Conservation (phyloP, 2,113 vertebrate species). For the Anser cygnoides region DNA sequence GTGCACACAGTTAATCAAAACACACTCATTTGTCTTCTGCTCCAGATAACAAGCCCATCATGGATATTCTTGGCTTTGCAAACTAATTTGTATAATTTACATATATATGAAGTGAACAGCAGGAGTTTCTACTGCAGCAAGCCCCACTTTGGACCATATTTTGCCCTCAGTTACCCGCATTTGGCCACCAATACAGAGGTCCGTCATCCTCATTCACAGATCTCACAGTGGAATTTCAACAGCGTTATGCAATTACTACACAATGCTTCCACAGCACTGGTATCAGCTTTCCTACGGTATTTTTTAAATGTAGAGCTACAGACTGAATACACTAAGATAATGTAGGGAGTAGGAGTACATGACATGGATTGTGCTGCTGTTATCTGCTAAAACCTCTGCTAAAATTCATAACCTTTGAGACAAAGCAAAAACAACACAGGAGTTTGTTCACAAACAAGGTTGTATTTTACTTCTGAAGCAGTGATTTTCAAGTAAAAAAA, state of each 20-base stretch:
- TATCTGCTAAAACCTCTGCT: background rate
- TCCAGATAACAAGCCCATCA: background rate
- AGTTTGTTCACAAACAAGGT: background rate
- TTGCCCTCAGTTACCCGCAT: background rate
- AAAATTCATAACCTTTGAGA: background rate
- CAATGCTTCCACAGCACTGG: background rate
- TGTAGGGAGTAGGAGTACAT: background rate
- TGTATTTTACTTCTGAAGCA: background rate
- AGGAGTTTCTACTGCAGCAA: background rate
- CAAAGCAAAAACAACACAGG: background rate
- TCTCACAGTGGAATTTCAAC: background rate
- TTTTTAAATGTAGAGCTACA: background rate
- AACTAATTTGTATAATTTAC: background rate
- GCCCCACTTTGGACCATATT: accelerated
- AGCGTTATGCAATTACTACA: background rate
- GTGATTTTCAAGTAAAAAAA: background rate
- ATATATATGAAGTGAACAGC: background rate
- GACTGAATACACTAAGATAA: background rate
- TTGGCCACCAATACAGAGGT: background rate
- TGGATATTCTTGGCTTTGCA: background rate
- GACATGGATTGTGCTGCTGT: background rate
- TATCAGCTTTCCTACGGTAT: background rate
- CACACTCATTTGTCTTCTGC: background rate
- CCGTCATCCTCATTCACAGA: background rate
- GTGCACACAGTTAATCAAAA: background rate